Base-by-base conservation (phyloP, 2,113 vertebrate genomes). In the Forbesichthys papilliferus region DNA sequence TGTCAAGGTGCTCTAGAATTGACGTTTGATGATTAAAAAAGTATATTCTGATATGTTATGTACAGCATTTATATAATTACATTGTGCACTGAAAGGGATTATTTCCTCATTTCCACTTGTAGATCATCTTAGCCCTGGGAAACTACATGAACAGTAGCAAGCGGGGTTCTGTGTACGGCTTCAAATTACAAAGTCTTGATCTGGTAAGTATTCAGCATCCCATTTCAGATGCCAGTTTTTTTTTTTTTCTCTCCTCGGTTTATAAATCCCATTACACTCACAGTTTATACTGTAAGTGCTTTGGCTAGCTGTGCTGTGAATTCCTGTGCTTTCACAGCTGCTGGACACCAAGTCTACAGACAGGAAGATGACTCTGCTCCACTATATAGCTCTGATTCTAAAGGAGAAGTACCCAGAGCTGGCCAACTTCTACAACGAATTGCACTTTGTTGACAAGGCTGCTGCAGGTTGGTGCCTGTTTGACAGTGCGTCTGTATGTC, bases 81-180 rank as follows among this genome's bases (percentile, higher is more conserved):
- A 8, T 34, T 62, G 2, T 33, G 8, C 4, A 42, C 36, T 42
- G 36, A 42, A 42, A 42, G 36, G 36, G 36, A 42, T 18, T 59
- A 5, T 33, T 27, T 52, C n/a, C 66, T 74, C 0, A 52, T 64
- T 49, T 10, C 61, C 61, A 0, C 75, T 48, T 66, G 9, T 79
- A 98, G 97, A 97, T 99, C 81, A 98, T 99, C 71, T 82, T 99
- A 75, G 97, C 97, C 0, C 70, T 99, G 62, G 97, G 97, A 49
- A 99, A 99, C 90, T 99, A 99, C 89, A 99, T 99, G 97, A 99
- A 99, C 88, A 98, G 97, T 90, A 97, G 97, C 89, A 98, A 97
- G 85, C 93, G 97, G 14, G 97, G 97, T 0, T 95, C 95, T 0
- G 96, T 98, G 71, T 99, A 99, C 0, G 97, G 97, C 64, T 99